phyloP scores from a whole-genome alignment of 2,888 invertebrate species.

The Cloeon dipterum region DNA sequence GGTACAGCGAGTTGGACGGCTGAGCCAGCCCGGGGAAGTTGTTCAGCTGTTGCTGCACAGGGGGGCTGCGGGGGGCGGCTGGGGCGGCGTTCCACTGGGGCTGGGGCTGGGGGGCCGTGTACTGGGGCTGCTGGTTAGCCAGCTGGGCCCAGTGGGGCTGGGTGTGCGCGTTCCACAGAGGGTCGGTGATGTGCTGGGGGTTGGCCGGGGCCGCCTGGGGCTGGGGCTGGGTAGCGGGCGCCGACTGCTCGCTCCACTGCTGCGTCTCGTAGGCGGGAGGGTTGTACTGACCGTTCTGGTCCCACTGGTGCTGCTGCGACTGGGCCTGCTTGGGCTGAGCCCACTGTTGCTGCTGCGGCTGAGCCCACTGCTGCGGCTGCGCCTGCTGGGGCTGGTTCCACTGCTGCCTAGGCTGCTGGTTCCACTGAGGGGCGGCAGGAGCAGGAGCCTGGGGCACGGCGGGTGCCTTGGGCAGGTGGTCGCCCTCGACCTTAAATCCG shows the following conservation, averaged over 20 bases:
- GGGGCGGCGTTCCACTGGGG: neutral
- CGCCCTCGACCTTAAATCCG: conserved; percentile 53
- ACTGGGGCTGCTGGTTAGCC: conserved; percentile 18
- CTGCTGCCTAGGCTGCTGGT: neutral
- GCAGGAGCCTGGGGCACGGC: conserved; percentile 13
- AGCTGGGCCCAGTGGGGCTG: conserved; percentile 19
- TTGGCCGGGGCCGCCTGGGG: conserved; percentile 17
- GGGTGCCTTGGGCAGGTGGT: conserved; percentile 29
- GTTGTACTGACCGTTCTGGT: conserved; percentile 1
- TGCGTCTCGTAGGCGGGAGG: conserved; percentile 18
- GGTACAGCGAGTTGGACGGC: conserved; percentile 55
- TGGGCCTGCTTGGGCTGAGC: conserved; percentile 1
- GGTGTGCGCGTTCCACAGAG: conserved; percentile 27
- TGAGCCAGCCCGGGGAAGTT: conserved; percentile 35
- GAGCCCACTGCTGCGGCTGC: conserved; percentile 26
- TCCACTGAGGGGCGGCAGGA: conserved; percentile 23
- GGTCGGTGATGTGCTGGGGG: conserved; percentile 19
- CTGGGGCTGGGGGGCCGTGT: conserved; percentile 9
- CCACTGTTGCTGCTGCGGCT: conserved; percentile 5
- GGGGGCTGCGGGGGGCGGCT: conserved; percentile 6
- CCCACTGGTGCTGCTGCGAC: neutral
- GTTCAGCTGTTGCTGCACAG: conserved; percentile 12
- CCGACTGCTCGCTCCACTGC: conserved; percentile 5
- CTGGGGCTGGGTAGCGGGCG: conserved; percentile 24
- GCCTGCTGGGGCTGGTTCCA: conserved; percentile 8